These are phyloP conservation scores for Thomomys bottae DNA, from an alignment of 2,113 vertebrate genomes.

Conservation along the genomic window DNA sequence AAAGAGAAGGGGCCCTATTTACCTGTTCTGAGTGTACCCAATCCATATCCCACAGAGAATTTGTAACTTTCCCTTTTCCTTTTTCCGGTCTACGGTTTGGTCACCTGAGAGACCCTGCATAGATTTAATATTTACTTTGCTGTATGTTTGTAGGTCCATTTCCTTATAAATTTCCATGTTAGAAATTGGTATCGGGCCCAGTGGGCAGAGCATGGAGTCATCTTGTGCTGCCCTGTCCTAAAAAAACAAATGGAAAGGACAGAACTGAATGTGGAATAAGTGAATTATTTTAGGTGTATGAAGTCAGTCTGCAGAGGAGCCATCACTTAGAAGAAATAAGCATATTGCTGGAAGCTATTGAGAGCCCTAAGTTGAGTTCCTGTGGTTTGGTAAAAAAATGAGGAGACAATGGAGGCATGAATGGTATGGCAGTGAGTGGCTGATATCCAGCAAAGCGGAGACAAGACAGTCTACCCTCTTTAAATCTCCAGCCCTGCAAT, in stretches of 20 bases:
- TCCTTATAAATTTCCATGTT: not conserved
- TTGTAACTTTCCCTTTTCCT: not conserved
- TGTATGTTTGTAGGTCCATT: not conserved
- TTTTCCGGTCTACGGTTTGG: not conserved
- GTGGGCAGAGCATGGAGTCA: not conserved
- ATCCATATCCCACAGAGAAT: not conserved
- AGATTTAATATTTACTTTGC: not conserved
- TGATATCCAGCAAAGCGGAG: not conserved
- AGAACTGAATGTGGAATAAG: not conserved
- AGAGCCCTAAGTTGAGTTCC: not conserved
- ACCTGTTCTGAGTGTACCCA: not conserved
- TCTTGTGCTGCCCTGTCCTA: not conserved
- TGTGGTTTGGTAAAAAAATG: constrained; percentile 17
- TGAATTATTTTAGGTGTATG: constrained; percentile 8
- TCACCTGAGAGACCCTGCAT: not conserved
- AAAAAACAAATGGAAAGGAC: not conserved
- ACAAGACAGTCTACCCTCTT: not conserved
- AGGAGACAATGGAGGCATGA: not conserved
- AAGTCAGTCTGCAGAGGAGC: not conserved
- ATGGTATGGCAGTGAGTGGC: not conserved
- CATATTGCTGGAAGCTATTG: constrained; percentile 7
- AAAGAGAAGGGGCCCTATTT: not conserved
- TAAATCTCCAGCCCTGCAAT: not conserved
- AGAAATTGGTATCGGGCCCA: not conserved
- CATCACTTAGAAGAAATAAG: constrained; percentile 28